Conservation (phyloP, 1,140 invertebrate genomes). For the Hermatobates lingyangjiaoensis region DNA sequence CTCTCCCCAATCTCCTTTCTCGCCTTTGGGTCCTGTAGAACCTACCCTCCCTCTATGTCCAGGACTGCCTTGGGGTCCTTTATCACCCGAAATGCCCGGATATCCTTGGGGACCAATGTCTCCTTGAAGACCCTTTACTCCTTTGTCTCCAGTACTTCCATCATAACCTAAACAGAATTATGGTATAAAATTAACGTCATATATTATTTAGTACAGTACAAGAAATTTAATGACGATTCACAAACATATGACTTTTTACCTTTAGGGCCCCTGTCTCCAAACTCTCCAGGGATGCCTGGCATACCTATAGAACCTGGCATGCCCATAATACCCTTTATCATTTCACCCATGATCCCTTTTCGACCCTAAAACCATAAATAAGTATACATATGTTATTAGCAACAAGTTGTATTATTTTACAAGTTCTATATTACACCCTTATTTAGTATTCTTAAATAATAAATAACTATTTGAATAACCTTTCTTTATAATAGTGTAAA, state of each 20-base stretch:
- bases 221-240: neutral
- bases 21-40: neutral
- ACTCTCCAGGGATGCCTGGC: constrained; percentile 32
- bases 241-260: constrained; percentile 1
- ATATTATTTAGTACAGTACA: neutral
- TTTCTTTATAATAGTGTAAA: too few species aligned
- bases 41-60: constrained; percentile 22
- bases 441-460: too few species aligned
- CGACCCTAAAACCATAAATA: constrained; percentile 21
- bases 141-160: constrained; percentile 34
- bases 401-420: too few species aligned
- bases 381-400: too few species aligned
- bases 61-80: constrained; percentile 33
- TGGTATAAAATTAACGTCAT: neutral
- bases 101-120: constrained; percentile 35
- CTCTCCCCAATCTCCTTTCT: neutral
- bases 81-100: constrained; percentile 30
- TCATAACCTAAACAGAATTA: constrained; percentile 26
- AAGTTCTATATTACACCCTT: too few species aligned
- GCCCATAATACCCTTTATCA: neutral
- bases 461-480: too few species aligned
- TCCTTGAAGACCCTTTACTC: constrained; percentile 38
- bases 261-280: constrained; percentile 4
- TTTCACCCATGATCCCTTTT: neutral
- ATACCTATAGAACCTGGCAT: constrained; percentile 24